phyloP scores from a whole-genome alignment of 2,113 vertebrate species.

The Noctilio leporinus region DNA sequence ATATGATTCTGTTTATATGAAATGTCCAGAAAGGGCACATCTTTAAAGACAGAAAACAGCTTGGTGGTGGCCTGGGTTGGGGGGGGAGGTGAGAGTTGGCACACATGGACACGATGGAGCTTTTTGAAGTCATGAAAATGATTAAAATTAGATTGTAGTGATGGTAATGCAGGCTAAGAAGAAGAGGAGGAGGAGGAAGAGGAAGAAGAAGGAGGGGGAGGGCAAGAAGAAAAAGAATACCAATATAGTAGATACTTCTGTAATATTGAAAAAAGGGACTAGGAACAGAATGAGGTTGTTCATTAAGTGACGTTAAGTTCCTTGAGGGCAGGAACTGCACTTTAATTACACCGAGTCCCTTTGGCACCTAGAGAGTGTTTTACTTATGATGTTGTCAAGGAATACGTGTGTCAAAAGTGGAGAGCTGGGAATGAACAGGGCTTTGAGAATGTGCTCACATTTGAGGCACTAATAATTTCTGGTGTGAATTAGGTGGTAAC shows the following conservation, averaged over 20 bases:
- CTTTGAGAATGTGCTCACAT: conserved; percentile 1
- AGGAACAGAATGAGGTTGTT: not conserved
- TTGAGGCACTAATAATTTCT: conserved; percentile 14
- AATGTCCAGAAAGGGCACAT: too few relatives aligned
- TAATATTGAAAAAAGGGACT: not conserved
- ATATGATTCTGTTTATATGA: too few relatives aligned
- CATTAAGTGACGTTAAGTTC: not conserved
- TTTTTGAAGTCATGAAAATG: too few relatives aligned
- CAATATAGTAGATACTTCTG: not conserved
- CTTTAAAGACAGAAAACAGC: too few relatives aligned
- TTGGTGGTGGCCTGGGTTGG: too few relatives aligned
- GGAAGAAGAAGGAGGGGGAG: too few relatives aligned
- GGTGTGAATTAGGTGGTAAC: not conserved
- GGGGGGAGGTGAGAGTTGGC: too few relatives aligned
- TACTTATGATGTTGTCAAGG: not conserved
- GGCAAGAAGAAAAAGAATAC: not conserved
- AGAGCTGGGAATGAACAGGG: not conserved
- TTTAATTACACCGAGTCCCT: not conserved
- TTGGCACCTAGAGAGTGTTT: not conserved
- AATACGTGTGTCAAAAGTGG: not conserved
- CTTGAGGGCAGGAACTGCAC: not conserved
- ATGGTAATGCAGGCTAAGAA: too few relatives aligned
- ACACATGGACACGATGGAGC: too few relatives aligned
- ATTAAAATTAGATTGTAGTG: too few relatives aligned
- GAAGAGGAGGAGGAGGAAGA: too few relatives aligned